Evolutionary conservation across 1,140 invertebrate genomes (phyloP).

Genomic region (Drosophila tsacasi): DNA sequence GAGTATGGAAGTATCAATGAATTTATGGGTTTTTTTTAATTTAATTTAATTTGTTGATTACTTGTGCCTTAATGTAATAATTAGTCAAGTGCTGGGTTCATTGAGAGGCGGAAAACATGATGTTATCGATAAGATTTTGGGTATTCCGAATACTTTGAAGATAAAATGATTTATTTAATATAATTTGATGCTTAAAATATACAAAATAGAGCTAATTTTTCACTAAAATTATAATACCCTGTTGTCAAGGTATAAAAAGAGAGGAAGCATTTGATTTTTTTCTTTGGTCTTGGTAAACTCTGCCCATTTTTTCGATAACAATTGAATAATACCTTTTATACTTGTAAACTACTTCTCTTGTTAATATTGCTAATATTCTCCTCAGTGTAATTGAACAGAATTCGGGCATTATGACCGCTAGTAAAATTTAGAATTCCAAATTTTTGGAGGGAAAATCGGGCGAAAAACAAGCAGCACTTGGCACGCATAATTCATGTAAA

Average conservation of each 20-base stretch:
- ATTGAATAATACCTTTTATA: neutral
- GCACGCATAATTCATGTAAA: slow-evolving; percentile 54
- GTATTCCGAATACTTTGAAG: neutral
- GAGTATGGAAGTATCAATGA: neutral
- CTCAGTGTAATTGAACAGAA: neutral
- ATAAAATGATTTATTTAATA: neutral
- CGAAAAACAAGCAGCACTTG: neutral
- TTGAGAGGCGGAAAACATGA: neutral
- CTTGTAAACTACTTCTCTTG: neutral
- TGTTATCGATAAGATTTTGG: neutral
- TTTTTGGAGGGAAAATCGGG: neutral
- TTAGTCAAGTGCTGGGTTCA: neutral
- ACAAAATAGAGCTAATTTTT: neutral
- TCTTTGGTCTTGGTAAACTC: neutral
- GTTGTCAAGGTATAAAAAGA: too few relatives aligned
- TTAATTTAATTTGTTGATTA: neutral
- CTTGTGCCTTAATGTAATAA: neutral
- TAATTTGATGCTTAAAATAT: neutral
- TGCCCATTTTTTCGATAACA: too few relatives aligned
- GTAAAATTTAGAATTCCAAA: slow-evolving; percentile 4
- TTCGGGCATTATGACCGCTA: neutral
- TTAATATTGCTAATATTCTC: neutral
- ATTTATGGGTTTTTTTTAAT: neutral
- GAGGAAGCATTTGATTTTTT: neutral
- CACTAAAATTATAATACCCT: too few relatives aligned